phyloP scores from a whole-genome alignment of 2,888 invertebrate genomes.

The Pyralis farinalis region DNA sequence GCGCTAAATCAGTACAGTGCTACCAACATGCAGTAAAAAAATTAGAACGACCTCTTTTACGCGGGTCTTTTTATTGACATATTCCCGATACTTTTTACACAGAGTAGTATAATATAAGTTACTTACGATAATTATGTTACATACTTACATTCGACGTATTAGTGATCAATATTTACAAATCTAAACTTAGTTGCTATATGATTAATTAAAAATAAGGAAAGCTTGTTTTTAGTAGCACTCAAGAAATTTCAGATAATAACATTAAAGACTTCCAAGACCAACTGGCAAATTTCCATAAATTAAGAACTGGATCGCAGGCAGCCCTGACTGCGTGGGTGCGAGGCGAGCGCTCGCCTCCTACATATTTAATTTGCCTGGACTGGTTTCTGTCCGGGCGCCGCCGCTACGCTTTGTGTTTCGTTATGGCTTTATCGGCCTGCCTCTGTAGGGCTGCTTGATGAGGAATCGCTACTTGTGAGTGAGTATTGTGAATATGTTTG shows the following conservation, averaged over 20 bases:
- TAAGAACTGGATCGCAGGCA: conserved; percentile 22
- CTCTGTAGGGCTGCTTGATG: conserved; percentile 7
- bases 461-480: conserved; percentile 11
- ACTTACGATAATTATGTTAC: too few relatives aligned
- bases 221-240: background rate
- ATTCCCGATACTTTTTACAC: too few relatives aligned
- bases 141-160: too few relatives aligned
- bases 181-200: too few relatives aligned
- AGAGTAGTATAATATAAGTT: too few relatives aligned
- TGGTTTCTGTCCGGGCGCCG: conserved; percentile 70
- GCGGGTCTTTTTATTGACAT: too few relatives aligned
- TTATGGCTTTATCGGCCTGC: conserved; percentile 71
- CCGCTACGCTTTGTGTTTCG: conserved; percentile 64
- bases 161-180: too few relatives aligned
- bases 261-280: background rate
- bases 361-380: conserved; percentile 80
- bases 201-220: too few relatives aligned
- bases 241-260: background rate
- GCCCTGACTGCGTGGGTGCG: conserved; percentile 61
- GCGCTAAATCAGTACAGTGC: too few relatives aligned
- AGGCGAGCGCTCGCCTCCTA: conserved; percentile 62
- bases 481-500: background rate
- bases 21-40: too few relatives aligned
- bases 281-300: background rate
- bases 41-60: too few relatives aligned